Evolutionary conservation across 2,797 vertebrate genomes (phyloP).

Genomic region (Leuciscus waleckii): DNA sequence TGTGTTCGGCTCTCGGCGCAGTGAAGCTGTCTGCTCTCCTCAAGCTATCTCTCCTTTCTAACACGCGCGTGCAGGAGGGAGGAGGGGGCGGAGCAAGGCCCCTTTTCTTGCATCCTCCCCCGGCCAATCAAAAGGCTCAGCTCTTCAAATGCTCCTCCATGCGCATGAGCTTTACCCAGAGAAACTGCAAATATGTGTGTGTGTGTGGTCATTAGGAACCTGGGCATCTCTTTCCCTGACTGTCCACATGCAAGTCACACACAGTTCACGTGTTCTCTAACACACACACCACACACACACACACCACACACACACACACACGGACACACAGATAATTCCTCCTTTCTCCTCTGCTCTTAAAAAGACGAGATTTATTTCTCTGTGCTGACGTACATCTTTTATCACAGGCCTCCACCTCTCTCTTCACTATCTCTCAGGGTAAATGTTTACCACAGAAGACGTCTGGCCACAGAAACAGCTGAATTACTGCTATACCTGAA

Average conservation of each 20-base stretch:
- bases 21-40: constrained; percentile 68
- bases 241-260: constrained; percentile 57
- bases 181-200: constrained; percentile 65
- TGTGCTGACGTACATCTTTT: constrained; percentile 45
- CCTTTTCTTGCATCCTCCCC: constrained; percentile 69
- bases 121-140: constrained; percentile 78
- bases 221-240: constrained; percentile 49
- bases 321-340: neutral
- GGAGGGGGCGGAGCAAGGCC: constrained; percentile 67
- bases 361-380: constrained; percentile 32
- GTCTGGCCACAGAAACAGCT: constrained; percentile 1
- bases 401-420: constrained; percentile 15
- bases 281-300: no score
- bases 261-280: constrained; percentile 56
- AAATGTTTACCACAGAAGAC: constrained; percentile 40
- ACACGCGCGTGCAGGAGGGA: constrained; percentile 13
- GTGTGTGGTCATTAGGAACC: constrained; percentile 56
- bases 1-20: constrained; percentile 68
- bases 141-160: constrained; percentile 74
- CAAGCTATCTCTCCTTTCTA: constrained; percentile 76
- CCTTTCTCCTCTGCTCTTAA: constrained; percentile 3
- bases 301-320: constrained; percentile 18
- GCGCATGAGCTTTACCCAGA: constrained; percentile 81
- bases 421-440: constrained; percentile 28
- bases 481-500: constrained; percentile 13